Evolutionary conservation across 2,888 invertebrate species (phyloP), one percentile per base, ranked within the genome.

Genomic region (Drosophila pseudotakahashii): DNA sequence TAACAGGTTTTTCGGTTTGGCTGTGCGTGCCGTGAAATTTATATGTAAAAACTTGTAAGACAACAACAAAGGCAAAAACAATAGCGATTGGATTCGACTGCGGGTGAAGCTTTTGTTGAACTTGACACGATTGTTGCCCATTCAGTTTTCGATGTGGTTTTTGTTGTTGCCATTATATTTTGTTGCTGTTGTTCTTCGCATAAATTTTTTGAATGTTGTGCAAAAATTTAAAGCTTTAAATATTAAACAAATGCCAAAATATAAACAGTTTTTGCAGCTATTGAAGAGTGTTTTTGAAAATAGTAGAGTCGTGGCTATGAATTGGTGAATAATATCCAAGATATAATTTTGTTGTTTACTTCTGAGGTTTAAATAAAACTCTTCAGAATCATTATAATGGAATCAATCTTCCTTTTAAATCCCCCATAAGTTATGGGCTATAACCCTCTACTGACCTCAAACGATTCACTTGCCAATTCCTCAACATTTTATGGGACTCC

Each of bases 41-140:
- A 61, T 64, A 59, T 73, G 55, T 66, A 73, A 73, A 69, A 74
- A 61, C 61, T 74, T 69, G 74, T 69, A 69, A 74, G 73, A 48
- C 55, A 26, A 44, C 61, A 50, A 67, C 52, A 60, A 61, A 37
- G 67, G 54, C 57, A 60, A 58, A 62, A 62, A 59, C 62, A 59
- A 62, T 26, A 48, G 62, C 62, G 71, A 61, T 59, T 63, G 74
- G 63, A 64, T 60, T 47, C 50, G 70, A 69, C 80, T 54, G 71
- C 81, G 77, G 79, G 77, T 70, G 79, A 78, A 86, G 87, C 79
- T 84, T 86, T 78, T 86, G 81, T 77, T 84, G 84, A 84, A 84
- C 84, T 84, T 84, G 84, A 84, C 84, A 87, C 78, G 73, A 80
- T 81, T 84, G 78, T 66, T 68, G 74, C 30, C 60, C 61, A 68